phyloP scores from a whole-genome alignment of 1,140 invertebrate species.

The Drosophila tristis region DNA sequence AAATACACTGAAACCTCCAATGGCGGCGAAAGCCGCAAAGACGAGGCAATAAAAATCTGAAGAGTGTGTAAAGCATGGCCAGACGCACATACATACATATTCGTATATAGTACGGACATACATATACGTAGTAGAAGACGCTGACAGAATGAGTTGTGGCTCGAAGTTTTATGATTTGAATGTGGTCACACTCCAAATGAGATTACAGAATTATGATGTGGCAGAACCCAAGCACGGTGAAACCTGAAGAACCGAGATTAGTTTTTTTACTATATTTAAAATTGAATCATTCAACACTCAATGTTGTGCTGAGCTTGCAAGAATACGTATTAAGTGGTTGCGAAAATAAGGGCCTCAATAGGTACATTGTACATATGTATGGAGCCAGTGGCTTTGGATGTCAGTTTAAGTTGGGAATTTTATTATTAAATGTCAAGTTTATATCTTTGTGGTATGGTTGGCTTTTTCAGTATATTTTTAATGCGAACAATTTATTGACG shows the following conservation, averaged over 20 bases:
- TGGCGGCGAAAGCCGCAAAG: slow-evolving; percentile 68
- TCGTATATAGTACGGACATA: slow-evolving; percentile 3
- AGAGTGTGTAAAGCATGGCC: slow-evolving; percentile 62
- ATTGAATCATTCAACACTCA: no score
- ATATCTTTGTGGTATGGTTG: no score
- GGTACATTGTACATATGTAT: no score
- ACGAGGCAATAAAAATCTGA: slow-evolving; percentile 71
- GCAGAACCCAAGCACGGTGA: background rate
- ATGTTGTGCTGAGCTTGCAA: no score
- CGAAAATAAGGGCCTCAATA: no score
- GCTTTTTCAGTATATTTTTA: no score
- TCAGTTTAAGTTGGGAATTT: no score
- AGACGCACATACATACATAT: slow-evolving; percentile 19
- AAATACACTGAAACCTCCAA: slow-evolving; percentile 66
- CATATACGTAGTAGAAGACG: background rate
- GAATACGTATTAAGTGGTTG: no score
- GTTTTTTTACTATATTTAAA: background rate
- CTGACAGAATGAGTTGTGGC: slow-evolving; percentile 41
- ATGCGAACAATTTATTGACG: no score
- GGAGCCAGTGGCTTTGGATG: no score
- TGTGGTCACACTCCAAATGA: slow-evolving; percentile 19
- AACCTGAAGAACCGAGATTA: background rate
- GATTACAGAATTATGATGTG: slow-evolving; percentile 17
- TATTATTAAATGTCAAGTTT: no score
- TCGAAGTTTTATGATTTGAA: slow-evolving; percentile 31